A percentile compares a stretch with the other conserved stretches of the same genome.
phyloP scores from a whole-genome alignment of 2,888 invertebrate genomes.

The Helobdella robusta region DNA sequence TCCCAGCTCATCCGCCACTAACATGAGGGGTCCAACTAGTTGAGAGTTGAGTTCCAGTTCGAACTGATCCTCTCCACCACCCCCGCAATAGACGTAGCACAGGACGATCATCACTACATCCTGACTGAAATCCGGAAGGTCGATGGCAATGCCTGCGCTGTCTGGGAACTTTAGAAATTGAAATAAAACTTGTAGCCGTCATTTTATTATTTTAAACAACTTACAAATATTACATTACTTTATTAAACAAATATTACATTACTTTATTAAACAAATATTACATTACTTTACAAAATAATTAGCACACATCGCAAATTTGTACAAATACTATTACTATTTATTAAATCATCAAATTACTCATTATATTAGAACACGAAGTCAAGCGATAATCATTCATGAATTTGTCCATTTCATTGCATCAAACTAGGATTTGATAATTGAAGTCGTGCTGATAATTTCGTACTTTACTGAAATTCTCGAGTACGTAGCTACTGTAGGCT shows the following conservation, averaged over 20 bases:
- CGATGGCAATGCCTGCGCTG: conserved; percentile 26
- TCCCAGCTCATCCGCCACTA: conserved; percentile 27
- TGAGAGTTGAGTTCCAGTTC: conserved; percentile 27
- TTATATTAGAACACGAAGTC: too few relatives aligned
- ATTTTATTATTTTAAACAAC: too few relatives aligned
- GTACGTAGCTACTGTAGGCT: conserved; percentile 27
- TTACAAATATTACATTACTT: neutral
- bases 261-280: neutral
- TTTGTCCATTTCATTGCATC: too few relatives aligned
- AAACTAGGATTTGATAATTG: too few relatives aligned
- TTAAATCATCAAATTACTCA: too few relatives aligned
- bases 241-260: neutral
- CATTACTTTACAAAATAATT: neutral
- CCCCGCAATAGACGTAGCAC: conserved; percentile 25
- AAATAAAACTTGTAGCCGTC: neutral
- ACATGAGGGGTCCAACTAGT: conserved; percentile 25
- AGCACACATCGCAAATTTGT: too few relatives aligned
- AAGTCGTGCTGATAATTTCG: neutral
- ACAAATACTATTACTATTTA: too few relatives aligned
- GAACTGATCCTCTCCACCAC: conserved; percentile 23
- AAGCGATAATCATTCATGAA: too few relatives aligned
- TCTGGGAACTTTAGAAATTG: conserved; percentile 24
- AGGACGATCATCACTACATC: conserved; percentile 27
- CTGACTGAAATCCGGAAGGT: conserved; percentile 25
- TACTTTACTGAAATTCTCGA: conserved; percentile 27